Base-by-base conservation (phyloP, 2,113 vertebrate genomes). In the Entelurus aequoreus region DNA sequence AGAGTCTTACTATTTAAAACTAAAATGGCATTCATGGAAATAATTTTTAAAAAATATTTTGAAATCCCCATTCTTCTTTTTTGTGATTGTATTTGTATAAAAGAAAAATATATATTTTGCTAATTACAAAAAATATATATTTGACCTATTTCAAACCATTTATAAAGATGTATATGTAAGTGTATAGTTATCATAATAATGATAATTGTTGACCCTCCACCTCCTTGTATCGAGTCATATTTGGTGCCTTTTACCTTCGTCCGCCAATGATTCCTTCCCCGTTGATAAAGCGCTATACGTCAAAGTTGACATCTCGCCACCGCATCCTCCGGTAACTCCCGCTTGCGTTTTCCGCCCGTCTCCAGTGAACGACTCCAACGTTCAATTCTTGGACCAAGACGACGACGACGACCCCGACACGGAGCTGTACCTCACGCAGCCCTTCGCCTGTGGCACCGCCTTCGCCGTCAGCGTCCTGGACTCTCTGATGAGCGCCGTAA, bases 331-430 rank as follows among this genome's bases (percentile, higher is more conserved):
- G 6, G 28, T 60, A 48, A 60, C 58, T 60, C 5, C 6, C 11
- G 58, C 19, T 28, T 48, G 14, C 14, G 62, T 84, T 28, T n/a
- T 86, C 85, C 89, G 65, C 19, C 40, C 48, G 57, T 71, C 68
- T 65, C 57, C 88, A 99, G 97, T 99, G 84, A 99, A 99, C 19
- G 97, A 99, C 88, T 98, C 97, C 76, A 99, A 99, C 28, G 97
- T 99, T 93, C 97, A 99, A 91, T 99, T 99, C 92, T 86, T 99
- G 94, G 97, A 99, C 94, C 97, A 99, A 93, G 97, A 99, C 8
- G 97, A 99, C 4, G 97, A 99, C 1, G 97, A 99, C 61, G 97
- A 99, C 82, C 97, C 97, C 1, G 97, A 99, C 87, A 99, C 97
- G 15, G 97, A 99, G 88, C 89, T 99, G 83, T 99, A 99, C 84